Conservation (phyloP, 2,113 vertebrate genomes). For the Turdus rufiventris region DNA sequence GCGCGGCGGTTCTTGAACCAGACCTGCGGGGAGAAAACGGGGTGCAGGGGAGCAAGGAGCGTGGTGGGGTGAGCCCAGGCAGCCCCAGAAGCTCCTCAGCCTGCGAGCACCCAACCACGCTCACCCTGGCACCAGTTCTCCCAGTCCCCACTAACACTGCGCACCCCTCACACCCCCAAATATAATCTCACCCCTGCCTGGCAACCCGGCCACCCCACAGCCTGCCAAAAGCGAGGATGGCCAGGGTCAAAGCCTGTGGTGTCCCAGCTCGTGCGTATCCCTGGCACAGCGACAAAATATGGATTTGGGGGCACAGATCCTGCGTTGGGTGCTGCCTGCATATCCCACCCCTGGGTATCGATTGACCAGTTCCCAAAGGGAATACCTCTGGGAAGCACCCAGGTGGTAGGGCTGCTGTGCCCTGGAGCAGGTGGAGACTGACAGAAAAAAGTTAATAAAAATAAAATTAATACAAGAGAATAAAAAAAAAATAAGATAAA, state of each 20-base stretch:
- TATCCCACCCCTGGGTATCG: rapidly evolving
- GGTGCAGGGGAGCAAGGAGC: background rate
- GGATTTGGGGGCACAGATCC: background rate
- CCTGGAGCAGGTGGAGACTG: background rate
- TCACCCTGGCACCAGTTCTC: background rate
- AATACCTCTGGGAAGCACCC: background rate
- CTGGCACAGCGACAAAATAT: rapidly evolving
- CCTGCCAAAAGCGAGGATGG: background rate
- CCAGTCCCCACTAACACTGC: background rate
- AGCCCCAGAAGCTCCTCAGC: background rate
- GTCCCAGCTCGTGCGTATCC: background rate
- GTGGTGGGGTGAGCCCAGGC: background rate
- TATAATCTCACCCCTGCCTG: rapidly evolving
- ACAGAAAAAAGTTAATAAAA: background rate
- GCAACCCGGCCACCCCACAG: rapidly evolving
- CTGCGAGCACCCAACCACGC: background rate
- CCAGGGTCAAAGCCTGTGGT: rapidly evolving
- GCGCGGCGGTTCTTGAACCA: conserved; percentile 99
- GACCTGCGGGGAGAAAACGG: conserved; percentile 72
- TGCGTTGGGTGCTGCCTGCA: rapidly evolving
- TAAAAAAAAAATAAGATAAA: background rate
- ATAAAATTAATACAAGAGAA: background rate
- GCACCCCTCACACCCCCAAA: background rate
- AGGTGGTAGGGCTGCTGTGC: rapidly evolving
- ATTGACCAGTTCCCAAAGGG: background rate